Evolutionary conservation across 2,888 invertebrate species (phyloP).

Genomic region (Anodontia alba): DNA sequence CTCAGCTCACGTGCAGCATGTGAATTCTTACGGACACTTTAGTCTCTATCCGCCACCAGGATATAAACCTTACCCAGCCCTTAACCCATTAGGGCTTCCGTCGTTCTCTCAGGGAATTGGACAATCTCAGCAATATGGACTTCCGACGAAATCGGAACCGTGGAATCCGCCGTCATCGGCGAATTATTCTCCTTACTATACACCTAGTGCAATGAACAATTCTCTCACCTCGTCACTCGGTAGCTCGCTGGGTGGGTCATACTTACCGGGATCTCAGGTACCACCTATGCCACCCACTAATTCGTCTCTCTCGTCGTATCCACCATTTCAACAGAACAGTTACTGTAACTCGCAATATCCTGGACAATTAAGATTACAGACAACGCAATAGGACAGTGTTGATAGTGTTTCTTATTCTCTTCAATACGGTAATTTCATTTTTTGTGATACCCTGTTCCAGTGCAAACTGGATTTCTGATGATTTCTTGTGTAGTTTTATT

Average conservation of each 20-base stretch:
- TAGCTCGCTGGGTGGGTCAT: slow-evolving; percentile 55
- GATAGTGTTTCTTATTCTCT: no score
- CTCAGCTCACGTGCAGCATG: slow-evolving; percentile 71
- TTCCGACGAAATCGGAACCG: slow-evolving; percentile 66
- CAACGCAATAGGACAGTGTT: neutral
- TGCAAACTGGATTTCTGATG: no score
- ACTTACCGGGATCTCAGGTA: slow-evolving; percentile 61
- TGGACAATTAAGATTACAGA: slow-evolving; percentile 52
- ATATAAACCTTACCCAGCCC: slow-evolving; percentile 74
- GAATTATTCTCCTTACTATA: slow-evolving; percentile 65
- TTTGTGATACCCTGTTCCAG: no score
- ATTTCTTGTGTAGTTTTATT: no score
- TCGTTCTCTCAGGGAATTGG: slow-evolving; percentile 70
- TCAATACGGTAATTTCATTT: no score
- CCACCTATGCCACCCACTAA: slow-evolving; percentile 59
- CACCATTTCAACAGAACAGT: slow-evolving; percentile 65
- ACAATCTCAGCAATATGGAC: slow-evolving; percentile 73
- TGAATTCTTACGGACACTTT: slow-evolving; percentile 77
- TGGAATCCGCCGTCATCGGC: slow-evolving; percentile 58
- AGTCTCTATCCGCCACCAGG: slow-evolving; percentile 73
- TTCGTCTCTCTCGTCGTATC: slow-evolving; percentile 56
- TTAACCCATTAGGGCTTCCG: slow-evolving; percentile 69
- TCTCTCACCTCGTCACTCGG: slow-evolving; percentile 48
- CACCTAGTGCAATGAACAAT: slow-evolving; percentile 58
- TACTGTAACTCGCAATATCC: slow-evolving; percentile 67